Evolutionary conservation across 64 coral and sea anemone species (phyloP).

Genomic region (Anthopleura sola): DNA sequence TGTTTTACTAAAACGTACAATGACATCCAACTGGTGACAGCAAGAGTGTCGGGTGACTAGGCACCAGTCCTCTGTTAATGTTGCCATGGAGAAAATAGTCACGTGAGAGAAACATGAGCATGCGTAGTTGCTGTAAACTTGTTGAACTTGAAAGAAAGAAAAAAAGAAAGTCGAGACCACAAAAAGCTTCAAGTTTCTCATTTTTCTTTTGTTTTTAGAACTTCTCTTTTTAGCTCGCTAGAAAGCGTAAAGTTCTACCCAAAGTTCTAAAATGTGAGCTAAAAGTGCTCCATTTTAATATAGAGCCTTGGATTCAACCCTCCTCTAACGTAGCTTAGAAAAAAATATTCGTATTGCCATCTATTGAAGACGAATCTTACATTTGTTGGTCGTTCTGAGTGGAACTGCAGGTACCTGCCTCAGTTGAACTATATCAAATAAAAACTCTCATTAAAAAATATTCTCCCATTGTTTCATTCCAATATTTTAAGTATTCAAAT

Average conservation of each 20-base stretch:
- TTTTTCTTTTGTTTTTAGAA: too few relatives aligned
- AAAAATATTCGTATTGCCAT: too few relatives aligned
- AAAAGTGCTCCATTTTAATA: too few relatives aligned
- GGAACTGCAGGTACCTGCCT: not conserved
- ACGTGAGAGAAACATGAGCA: not conserved
- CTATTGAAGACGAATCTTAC: too few relatives aligned
- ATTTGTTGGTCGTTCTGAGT: not conserved
- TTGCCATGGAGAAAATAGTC: not conserved
- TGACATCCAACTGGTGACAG: constrained; percentile 5
- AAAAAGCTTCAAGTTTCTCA: not conserved
- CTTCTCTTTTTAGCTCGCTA: too few relatives aligned
- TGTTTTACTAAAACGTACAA: not conserved
- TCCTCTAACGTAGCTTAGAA: too few relatives aligned
- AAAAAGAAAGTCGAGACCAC: not conserved
- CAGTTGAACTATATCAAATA: not conserved
- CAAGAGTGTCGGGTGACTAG: constrained; percentile 6
- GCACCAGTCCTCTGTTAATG: not conserved
- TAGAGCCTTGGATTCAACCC: too few relatives aligned
- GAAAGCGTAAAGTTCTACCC: too few relatives aligned
- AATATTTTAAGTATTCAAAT: not conserved
- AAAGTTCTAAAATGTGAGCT: too few relatives aligned
- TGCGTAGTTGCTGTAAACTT: not conserved
- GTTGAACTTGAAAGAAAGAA: not conserved
- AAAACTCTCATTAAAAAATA: not conserved
- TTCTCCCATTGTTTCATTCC: not conserved